Evolutionary conservation across 2,888 invertebrate species (phyloP).

Genomic region (Serrognathus titanus): DNA sequence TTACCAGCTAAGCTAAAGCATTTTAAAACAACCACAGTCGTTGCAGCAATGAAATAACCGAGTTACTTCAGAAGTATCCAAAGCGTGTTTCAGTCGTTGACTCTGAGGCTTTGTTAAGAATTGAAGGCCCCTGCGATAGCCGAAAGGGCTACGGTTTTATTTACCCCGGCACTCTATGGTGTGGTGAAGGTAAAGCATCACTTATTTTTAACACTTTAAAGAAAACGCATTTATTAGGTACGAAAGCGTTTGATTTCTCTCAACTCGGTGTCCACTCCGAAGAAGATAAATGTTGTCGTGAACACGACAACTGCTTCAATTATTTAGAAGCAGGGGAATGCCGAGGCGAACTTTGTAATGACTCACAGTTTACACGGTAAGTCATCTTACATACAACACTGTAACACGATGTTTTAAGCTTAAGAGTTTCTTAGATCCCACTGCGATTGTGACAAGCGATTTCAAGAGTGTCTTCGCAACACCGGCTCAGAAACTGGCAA

Average conservation of each 20-base stretch:
- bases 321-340: conserved; percentile 59
- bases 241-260: conserved; percentile 57
- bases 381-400: background rate
- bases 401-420: background rate
- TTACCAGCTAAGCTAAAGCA: conserved; percentile 34
- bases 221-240: conserved; percentile 44
- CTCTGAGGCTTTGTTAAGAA: conserved; percentile 56
- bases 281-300: conserved; percentile 71
- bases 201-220: background rate
- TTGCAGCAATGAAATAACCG: conserved; percentile 35
- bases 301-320: conserved; percentile 68
- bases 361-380: conserved; percentile 61
- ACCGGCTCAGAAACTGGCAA: conserved; percentile 68
- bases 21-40: background rate
- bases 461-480: conserved; percentile 65
- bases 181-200: conserved; percentile 58
- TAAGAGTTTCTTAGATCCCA: conserved; percentile 54
- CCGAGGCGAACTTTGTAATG: conserved; percentile 64
- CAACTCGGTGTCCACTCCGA: conserved; percentile 62
- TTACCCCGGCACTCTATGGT: conserved; percentile 75
- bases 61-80: conserved; percentile 57
- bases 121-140: conserved; percentile 55
- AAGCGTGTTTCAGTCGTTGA: conserved; percentile 58
- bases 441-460: conserved; percentile 71
- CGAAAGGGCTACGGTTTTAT: conserved; percentile 52